Conservation (phyloP, 2,113 vertebrate species). For the Dasypus novemcinctus region DNA sequence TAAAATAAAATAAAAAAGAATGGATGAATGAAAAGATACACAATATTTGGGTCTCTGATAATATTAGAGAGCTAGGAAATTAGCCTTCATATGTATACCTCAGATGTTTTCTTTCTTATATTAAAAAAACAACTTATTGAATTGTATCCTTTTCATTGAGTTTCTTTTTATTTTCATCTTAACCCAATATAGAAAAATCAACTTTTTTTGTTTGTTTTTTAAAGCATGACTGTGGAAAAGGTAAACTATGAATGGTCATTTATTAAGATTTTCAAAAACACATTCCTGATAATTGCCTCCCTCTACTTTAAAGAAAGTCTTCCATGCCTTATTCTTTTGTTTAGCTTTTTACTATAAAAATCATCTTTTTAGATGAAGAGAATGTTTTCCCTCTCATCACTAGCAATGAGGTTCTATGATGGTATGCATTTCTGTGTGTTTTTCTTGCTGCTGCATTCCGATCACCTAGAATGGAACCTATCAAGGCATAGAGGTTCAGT, state of each 20-base stretch:
- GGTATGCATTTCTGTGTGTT: background rate
- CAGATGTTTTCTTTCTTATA: background rate
- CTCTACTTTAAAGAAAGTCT: background rate
- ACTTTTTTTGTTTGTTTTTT: background rate
- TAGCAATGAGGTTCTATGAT: background rate
- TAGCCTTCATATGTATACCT: background rate
- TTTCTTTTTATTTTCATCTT: constrained; percentile 10
- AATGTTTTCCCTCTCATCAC: background rate
- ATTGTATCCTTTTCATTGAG: background rate
- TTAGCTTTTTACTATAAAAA: background rate
- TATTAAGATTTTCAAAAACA: background rate
- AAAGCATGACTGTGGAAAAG: background rate
- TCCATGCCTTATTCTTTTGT: background rate
- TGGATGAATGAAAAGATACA: background rate
- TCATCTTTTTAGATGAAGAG: background rate
- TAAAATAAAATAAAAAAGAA: no score
- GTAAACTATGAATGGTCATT: background rate
- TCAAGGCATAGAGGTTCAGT: background rate
- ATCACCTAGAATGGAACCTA: background rate
- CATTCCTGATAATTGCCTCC: background rate
- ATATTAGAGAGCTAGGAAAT: background rate
- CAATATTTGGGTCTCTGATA: background rate
- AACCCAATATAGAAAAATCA: background rate
- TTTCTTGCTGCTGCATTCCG: background rate
- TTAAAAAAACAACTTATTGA: background rate